Evolutionary conservation across 2,888 invertebrate species (phyloP).

Genomic region (Alsophila aescularia): DNA sequence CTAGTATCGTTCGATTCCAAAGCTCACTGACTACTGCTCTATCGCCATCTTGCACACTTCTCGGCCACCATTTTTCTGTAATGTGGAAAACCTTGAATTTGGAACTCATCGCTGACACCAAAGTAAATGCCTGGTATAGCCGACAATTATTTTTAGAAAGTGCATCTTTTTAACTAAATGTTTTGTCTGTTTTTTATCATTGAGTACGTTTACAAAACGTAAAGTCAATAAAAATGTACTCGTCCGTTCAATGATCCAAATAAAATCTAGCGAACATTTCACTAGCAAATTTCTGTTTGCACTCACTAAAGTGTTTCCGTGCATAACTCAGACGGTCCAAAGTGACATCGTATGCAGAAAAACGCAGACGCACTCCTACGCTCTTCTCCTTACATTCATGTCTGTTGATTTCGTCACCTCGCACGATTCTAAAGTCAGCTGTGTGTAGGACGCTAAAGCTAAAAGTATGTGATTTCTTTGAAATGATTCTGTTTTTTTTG

Average conservation of each 20-base stretch:
- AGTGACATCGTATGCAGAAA: conserved; percentile 34
- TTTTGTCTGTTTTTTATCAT: too few species aligned
- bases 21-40: too few species aligned
- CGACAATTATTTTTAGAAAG: too few species aligned
- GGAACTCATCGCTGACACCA: too few species aligned
- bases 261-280: background rate
- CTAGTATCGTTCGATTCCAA: too few species aligned
- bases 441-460: conserved; percentile 23
- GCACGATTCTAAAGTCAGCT: conserved; percentile 21
- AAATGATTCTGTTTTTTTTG: conserved; percentile 12
- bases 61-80: too few species aligned
- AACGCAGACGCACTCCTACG: conserved; percentile 32
- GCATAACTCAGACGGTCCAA: conserved; percentile 21
- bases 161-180: too few species aligned
- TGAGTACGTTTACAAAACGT: background rate
- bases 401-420: conserved; percentile 28
- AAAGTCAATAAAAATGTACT: too few species aligned
- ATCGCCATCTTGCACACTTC: too few species aligned
- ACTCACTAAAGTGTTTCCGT: conserved; percentile 8
- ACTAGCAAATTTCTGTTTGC: background rate
- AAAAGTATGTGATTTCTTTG: conserved; percentile 2
- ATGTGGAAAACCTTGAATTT: too few species aligned
- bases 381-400: conserved; percentile 23
- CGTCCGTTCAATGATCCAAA: too few species aligned
- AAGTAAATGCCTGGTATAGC: too few species aligned